A percentile compares a stretch with the other conserved stretches of the same genome.
These are phyloP conservation scores for Papilio protenor DNA, from an alignment of 2,888 invertebrate genomes.

Conservation along the genomic window DNA sequence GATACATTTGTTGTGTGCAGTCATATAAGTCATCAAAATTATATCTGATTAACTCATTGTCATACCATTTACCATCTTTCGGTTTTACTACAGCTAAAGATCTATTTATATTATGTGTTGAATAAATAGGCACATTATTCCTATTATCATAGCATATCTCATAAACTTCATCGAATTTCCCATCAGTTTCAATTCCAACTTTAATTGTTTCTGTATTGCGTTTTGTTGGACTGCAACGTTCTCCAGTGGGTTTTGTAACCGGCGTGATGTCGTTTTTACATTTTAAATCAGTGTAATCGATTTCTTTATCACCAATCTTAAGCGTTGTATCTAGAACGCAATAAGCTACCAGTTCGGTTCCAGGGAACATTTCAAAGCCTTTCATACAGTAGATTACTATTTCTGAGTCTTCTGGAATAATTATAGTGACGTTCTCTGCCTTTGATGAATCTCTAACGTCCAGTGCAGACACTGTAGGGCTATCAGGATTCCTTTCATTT, in stretches of 20 bases:
- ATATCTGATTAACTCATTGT: constrained; percentile 42
- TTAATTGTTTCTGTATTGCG: constrained; percentile 53
- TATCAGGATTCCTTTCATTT: constrained; percentile 50
- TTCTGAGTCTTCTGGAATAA: constrained; percentile 51
- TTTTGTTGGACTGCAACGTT: constrained; percentile 47
- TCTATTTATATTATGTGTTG: constrained; percentile 10
- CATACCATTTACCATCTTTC: constrained; percentile 50
- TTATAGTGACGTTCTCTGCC: constrained; percentile 48
- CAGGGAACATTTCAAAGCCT: constrained; percentile 49
- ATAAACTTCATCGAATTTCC: constrained; percentile 53
- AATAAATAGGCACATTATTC: constrained; percentile 40
- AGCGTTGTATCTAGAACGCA: constrained; percentile 56
- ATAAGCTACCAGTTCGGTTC: constrained; percentile 46
- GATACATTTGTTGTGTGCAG: constrained; percentile 52
- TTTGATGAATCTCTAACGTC: constrained; percentile 45
- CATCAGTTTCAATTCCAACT: constrained; percentile 53
- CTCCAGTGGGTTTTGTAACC: constrained; percentile 46
- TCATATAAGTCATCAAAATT: constrained; percentile 56
- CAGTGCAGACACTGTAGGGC: constrained; percentile 56
- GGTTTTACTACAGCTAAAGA: not conserved
- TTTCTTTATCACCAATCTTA: constrained; percentile 47
- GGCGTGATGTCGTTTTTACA: constrained; percentile 55
- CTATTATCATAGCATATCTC: constrained; percentile 55
- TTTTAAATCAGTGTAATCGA: constrained; percentile 56
- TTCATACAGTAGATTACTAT: constrained; percentile 57